A percentile compares a stretch with the other conserved stretches of the same genome.
These are phyloP conservation scores for Montipora sp. DNA, from an alignment of 64 coral and sea anemone species.

Conservation along the genomic window DNA sequence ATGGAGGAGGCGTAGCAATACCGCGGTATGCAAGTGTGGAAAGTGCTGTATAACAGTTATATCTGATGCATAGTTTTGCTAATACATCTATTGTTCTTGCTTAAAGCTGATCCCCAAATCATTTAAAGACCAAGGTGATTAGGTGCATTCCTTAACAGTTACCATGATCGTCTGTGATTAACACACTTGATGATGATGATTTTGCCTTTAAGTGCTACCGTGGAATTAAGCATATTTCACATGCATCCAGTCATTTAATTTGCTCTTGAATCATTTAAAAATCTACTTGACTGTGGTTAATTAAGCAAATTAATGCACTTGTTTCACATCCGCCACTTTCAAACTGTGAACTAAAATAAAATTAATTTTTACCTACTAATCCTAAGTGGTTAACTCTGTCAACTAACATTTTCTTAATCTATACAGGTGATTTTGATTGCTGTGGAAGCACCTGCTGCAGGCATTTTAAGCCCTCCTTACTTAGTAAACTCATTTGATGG, in stretches of 20 bases:
- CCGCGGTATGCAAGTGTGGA: slow-evolving; percentile 94
- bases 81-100: not conserved
- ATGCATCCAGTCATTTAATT: too few species aligned
- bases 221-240: too few species aligned
- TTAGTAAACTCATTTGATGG: not conserved
- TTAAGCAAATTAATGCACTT: not conserved
- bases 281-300: not conserved
- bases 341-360: not conserved
- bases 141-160: not conserved
- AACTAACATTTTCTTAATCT: slow-evolving; percentile 58
- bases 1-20: slow-evolving; percentile 27
- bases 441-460: slow-evolving; percentile 29
- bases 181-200: not conserved
- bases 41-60: slow-evolving; percentile 72
- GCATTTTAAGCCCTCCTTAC: not conserved
- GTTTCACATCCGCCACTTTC: not conserved
- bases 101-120: not conserved
- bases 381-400: slow-evolving; percentile 10
- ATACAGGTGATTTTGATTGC: slow-evolving; percentile 53
- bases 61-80: not conserved
- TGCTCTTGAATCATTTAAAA: too few species aligned
- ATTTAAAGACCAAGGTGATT: not conserved
- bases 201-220: not conserved
- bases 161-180: not conserved
- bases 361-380: not conserved